Percentiles rank a stretch among this genome's conserved stretches.
phyloP scores from a whole-genome alignment of 2,888 invertebrate genomes.

The Eucera pruinosa region DNA sequence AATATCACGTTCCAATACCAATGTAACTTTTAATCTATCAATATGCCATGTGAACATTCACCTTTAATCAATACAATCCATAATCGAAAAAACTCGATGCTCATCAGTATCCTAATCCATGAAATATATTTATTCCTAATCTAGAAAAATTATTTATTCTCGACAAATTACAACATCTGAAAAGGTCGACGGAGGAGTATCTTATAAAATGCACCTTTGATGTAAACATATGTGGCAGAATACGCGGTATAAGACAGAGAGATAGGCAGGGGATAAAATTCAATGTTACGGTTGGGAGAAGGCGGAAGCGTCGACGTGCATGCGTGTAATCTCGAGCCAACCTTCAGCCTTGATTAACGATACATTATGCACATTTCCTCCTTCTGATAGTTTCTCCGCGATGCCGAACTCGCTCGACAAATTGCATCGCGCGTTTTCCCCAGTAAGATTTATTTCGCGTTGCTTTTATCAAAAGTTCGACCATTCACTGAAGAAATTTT shows the following conservation, averaged over 20 bases:
- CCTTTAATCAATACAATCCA: too few relatives aligned
- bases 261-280: slow-evolving; percentile 45
- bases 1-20: too few relatives aligned
- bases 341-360: slow-evolving; percentile 53
- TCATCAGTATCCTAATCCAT: too few relatives aligned
- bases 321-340: slow-evolving; percentile 39
- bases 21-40: too few relatives aligned
- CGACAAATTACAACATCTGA: too few relatives aligned
- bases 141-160: too few relatives aligned
- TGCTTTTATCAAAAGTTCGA: neutral
- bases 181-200: neutral
- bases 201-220: slow-evolving; percentile 25
- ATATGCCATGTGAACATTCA: too few relatives aligned
- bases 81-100: too few relatives aligned
- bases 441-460: neutral
- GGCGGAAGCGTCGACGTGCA: neutral
- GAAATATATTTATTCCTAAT: too few relatives aligned
- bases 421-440: slow-evolving; percentile 3
- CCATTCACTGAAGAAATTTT: neutral
- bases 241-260: slow-evolving; percentile 23
- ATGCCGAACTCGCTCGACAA: slow-evolving; percentile 11
- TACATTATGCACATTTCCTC: slow-evolving; percentile 38
- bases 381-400: slow-evolving; percentile 8
- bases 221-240: slow-evolving; percentile 39
- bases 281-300: slow-evolving; percentile 42